These are phyloP conservation scores for Palythoa grandiflora DNA, from an alignment of 92 coral and sea anemone species.

Conservation along the genomic window DNA sequence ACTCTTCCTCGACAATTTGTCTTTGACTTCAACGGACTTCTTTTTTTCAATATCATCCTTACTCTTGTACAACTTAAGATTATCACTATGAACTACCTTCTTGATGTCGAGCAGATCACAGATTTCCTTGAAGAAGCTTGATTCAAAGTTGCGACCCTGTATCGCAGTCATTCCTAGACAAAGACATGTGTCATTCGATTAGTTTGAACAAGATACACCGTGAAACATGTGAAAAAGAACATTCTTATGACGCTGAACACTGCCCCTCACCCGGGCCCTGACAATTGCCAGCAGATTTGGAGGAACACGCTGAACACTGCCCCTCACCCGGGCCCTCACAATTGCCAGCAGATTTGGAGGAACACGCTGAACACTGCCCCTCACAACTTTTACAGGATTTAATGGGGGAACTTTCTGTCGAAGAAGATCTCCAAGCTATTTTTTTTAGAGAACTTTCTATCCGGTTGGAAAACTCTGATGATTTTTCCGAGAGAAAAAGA, in stretches of 20 bases:
- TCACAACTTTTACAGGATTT: slow-evolving; percentile 47
- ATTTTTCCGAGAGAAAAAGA: slow-evolving; percentile 46
- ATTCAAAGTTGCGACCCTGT: too few relatives aligned
- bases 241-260: slow-evolving; percentile 49
- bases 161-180: slow-evolving; percentile 7
- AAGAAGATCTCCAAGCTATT: slow-evolving; percentile 48
- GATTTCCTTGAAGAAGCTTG: too few relatives aligned
- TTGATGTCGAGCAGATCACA: too few relatives aligned
- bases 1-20: too few relatives aligned
- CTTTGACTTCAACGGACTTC: too few relatives aligned
- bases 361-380: slow-evolving; percentile 47
- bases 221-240: slow-evolving; percentile 46
- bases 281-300: slow-evolving; percentile 43
- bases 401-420: slow-evolving; percentile 50
- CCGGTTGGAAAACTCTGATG: slow-evolving; percentile 50
- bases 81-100: too few relatives aligned
- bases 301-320: slow-evolving; percentile 44
- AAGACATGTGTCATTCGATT: slow-evolving; percentile 31
- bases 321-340: slow-evolving; percentile 51
- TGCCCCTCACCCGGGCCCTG: slow-evolving; percentile 50
- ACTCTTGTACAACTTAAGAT: too few relatives aligned
- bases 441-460: slow-evolving; percentile 46
- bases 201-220: slow-evolving; percentile 48
- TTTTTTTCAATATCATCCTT: too few relatives aligned
- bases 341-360: slow-evolving; percentile 41